phyloP scores from a whole-genome alignment of 2,888 invertebrate genomes.

The Mallateleia sp. region DNA sequence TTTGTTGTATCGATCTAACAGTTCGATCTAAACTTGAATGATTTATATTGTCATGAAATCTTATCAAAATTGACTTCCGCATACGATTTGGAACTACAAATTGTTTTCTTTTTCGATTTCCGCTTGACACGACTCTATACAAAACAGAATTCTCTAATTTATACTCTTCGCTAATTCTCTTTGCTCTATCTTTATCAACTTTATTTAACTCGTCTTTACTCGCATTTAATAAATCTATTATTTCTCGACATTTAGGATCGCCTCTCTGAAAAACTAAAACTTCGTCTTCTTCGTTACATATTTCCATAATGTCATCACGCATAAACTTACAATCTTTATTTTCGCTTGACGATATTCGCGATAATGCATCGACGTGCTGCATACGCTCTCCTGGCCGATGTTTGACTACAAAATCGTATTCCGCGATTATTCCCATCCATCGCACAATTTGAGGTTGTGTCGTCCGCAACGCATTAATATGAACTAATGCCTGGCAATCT shows the following conservation, averaged over 20 bases:
- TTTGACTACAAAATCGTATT: neutral
- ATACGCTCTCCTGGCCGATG: slow-evolving; percentile 13
- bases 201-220: neutral
- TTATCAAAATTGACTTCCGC: slow-evolving; percentile 47
- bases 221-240: neutral
- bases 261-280: slow-evolving; percentile 5
- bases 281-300: slow-evolving; percentile 23
- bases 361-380: slow-evolving; percentile 22
- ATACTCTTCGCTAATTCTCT: neutral
- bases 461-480: slow-evolving; percentile 68
- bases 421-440: slow-evolving; percentile 1
- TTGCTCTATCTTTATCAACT: neutral
- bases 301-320: slow-evolving; percentile 3
- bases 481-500: slow-evolving; percentile 80
- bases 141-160: slow-evolving; percentile 7
- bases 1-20: slow-evolving; percentile 13
- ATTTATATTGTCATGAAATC: slow-evolving; percentile 51
- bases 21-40: slow-evolving; percentile 55
- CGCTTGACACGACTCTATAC: slow-evolving; percentile 10
- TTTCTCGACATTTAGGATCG: slow-evolving; percentile 20
- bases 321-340: neutral
- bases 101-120: neutral
- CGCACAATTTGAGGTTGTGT: slow-evolving; percentile 19
- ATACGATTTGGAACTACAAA: slow-evolving; percentile 24
- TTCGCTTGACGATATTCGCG: neutral